These are phyloP conservation scores for Mantis religiosa DNA, from an alignment of 2,888 invertebrate species.

Conservation along the genomic window DNA sequence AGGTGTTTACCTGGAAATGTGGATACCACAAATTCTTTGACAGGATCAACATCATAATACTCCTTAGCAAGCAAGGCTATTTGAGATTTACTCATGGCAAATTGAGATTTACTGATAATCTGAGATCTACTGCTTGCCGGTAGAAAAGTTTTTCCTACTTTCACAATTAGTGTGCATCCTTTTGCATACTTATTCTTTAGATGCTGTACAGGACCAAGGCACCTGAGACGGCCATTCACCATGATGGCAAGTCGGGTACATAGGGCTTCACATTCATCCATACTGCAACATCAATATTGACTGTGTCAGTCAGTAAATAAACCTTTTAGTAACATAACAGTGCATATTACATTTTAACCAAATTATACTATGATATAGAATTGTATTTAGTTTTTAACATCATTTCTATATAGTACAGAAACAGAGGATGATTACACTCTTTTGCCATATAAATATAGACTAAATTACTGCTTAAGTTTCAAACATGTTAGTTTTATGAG, in stretches of 20 bases:
- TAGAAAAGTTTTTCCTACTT: conserved; percentile 35
- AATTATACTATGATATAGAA: not conserved
- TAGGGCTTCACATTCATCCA: conserved; percentile 82
- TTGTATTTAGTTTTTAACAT: not conserved
- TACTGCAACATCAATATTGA: conserved; percentile 49
- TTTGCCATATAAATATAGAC: no score
- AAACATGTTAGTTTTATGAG: no score
- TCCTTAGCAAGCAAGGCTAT: not conserved
- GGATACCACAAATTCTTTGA: conserved; percentile 41
- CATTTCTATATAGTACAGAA: no score
- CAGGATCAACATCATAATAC: conserved; percentile 35
- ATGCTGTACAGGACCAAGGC: conserved; percentile 69
- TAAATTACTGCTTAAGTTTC: no score
- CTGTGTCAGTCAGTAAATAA: not conserved
- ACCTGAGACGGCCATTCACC: conserved; percentile 73
- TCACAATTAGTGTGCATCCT: conserved; percentile 56
- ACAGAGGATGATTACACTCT: no score
- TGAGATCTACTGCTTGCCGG: not conserved
- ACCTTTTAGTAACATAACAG: not conserved
- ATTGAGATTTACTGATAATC: no score
- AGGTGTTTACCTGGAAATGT: conserved; percentile 19
- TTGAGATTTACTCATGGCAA: no score
- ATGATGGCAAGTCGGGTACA: conserved; percentile 77
- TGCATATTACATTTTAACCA: not conserved
- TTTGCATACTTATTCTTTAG: conserved; percentile 71